These are phyloP conservation scores for Andrena camellia DNA, from an alignment of 2,888 invertebrate genomes.

Conservation along the genomic window DNA sequence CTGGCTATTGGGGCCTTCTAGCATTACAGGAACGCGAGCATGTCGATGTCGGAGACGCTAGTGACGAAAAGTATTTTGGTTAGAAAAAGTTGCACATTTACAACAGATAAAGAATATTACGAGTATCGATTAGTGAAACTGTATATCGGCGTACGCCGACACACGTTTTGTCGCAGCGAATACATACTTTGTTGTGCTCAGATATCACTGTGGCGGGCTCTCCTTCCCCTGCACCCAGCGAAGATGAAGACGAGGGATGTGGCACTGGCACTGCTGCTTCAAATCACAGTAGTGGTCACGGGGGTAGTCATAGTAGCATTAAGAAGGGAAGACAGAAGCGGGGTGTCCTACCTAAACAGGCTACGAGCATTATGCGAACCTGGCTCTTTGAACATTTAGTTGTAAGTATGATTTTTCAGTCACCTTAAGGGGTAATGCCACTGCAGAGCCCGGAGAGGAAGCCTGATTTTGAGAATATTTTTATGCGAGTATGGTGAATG, in stretches of 20 bases:
- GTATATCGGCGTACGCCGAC: not conserved
- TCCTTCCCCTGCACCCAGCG: constrained; percentile 87
- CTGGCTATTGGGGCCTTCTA: constrained; percentile 83
- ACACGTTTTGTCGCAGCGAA: not conserved
- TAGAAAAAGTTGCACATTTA: constrained; percentile 69
- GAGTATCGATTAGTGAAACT: not conserved
- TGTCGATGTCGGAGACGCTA: constrained; percentile 77
- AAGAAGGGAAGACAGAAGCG: constrained; percentile 91
- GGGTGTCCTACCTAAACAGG: constrained; percentile 97
- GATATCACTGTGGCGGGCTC: constrained; percentile 86
- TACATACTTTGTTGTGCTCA: constrained; percentile 54
- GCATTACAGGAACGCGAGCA: constrained; percentile 81
- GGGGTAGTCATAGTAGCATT: constrained; percentile 84
- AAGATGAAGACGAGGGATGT: constrained; percentile 84
- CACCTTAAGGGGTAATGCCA: not conserved
- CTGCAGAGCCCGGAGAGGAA: too few species aligned
- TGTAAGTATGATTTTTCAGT: constrained; percentile 87
- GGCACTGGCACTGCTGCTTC: constrained; percentile 85
- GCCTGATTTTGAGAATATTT: too few species aligned
- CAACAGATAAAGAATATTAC: not conserved
- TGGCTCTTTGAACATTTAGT: constrained; percentile 99
- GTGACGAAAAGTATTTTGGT: constrained; percentile 80
- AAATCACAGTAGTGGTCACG: constrained; percentile 86
- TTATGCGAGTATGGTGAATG: too few species aligned
- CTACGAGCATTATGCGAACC: constrained; percentile 97